phyloP scores from a whole-genome alignment of 2,888 invertebrate species.

The Helicoverpa assulta region DNA sequence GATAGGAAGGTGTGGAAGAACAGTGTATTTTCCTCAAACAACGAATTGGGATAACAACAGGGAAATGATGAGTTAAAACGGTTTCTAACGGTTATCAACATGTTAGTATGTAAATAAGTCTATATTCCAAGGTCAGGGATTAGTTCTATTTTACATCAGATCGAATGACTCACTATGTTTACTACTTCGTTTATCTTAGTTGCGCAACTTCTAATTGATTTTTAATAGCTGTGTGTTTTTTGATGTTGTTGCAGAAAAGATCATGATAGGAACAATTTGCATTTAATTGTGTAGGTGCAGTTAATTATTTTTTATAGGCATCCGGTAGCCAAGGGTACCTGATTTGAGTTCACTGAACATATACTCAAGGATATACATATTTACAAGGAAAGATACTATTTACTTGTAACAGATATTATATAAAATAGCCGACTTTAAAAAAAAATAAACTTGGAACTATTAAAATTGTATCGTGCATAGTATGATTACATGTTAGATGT shows the following conservation, averaged over 20 bases:
- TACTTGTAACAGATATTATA: no score
- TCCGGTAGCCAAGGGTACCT: neutral
- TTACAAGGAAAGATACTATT: no score
- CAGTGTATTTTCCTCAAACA: no score
- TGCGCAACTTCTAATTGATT: slow-evolving; percentile 42
- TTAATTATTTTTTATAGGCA: neutral
- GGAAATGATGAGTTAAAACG: no score
- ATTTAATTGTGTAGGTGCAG: neutral
- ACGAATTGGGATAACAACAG: no score
- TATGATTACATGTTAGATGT: no score
- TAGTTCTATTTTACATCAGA: slow-evolving; percentile 38
- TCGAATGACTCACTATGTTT: slow-evolving; percentile 46
- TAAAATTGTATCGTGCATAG: no score
- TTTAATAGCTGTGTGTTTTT: slow-evolving; percentile 17
- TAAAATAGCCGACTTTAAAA: no score
- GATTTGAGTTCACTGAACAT: no score
- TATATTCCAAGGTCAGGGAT: slow-evolving; percentile 40
- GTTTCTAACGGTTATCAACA: slow-evolving; percentile 24
- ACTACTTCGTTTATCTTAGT: slow-evolving; percentile 29
- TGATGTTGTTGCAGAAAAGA: slow-evolving; percentile 11
- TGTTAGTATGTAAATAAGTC: slow-evolving; percentile 33
- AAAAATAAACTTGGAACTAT: no score
- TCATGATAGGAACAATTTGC: neutral
- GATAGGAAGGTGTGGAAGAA: no score
- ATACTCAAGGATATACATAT: no score